Evolutionary conservation across 2,113 vertebrate genomes (phyloP).

Genomic region (Axis porcinus): DNA sequence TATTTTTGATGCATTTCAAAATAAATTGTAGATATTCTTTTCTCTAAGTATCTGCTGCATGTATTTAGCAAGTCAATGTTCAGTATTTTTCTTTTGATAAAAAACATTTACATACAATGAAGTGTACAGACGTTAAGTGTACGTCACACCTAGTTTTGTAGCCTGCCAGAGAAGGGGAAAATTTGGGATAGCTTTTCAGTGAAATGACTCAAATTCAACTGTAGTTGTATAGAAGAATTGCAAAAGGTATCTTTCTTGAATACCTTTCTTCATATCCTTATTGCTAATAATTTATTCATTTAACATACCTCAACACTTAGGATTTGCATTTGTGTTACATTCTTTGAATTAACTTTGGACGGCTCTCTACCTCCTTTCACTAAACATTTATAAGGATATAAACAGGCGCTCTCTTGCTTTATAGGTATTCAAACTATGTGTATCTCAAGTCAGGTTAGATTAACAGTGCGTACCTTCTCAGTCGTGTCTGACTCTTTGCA

Average conservation of each 20-base stretch:
- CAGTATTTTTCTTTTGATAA: conserved; percentile 11
- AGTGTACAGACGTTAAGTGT: neutral
- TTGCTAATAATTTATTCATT: neutral
- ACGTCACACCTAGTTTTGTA: neutral
- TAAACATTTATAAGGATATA: neutral
- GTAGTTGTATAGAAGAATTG: neutral
- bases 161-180: neutral
- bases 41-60: neutral
- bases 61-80: neutral
- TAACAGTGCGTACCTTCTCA: neutral
- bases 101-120: neutral
- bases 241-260: neutral
- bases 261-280: conserved; percentile 8
- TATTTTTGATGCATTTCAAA: neutral
- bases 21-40: neutral
- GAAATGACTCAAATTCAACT: neutral
- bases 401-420: neutral
- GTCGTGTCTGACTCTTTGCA: neutral
- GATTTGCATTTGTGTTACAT: conserved; percentile 30
- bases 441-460: neutral
- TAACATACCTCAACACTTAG: neutral
- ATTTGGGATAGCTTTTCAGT: neutral
- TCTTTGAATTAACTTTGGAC: neutral
- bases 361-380: neutral
- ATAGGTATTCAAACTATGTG: neutral